Evolutionary conservation across 2,797 vertebrate species (phyloP), one percentile per base, ranked within the genome.

Genomic region (Balearica regulorum): DNA sequence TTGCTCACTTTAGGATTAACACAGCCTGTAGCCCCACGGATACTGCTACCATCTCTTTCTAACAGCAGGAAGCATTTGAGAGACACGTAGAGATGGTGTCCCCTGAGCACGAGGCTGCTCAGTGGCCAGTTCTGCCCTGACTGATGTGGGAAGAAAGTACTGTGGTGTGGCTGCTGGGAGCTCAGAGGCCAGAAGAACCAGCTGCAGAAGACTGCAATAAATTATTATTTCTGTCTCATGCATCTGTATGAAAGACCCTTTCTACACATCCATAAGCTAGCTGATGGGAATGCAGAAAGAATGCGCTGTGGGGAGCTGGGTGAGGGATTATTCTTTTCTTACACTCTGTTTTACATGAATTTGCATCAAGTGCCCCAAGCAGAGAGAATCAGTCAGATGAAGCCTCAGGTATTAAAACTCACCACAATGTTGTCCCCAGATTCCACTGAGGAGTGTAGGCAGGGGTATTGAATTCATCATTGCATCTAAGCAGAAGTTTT

Each of bases 281-380:
- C 51, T 89, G 87, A 83, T 51, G 69, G 72, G 64, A 92, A 87
- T 58, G 81, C 54, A 91, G 84, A 83, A 94, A 83, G 51, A 72
- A 73, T 6, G 35, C 0, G 0, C 68, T 12, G 3, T 75, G 53
- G 91, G 89, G 68, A 83, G 68, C 64, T n/a, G 33, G 11, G 3
- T 60, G 77, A 92, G 55, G 58, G 62, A 60, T 88, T 73, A 33
- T 49, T 89, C 79, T 93, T 78, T 90, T 68, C 75, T 87, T 65
- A 78, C 5, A 3, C 15, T 89, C 72, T 86, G 19, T 60, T 94
- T 91, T 94, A 72, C 58, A 88, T 84, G 66, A 92, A 95, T 97
- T 96, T 97, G 87, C 89, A 92, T 94, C 69, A 66, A 81, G 69
- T 79, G 82, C 90, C 84, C 76, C 55, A 72, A 95, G 82, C 94